Evolutionary conservation across 2,113 vertebrate species (phyloP), one percentile per base, ranked within the genome.

Genomic region (Elachura formosa): DNA sequence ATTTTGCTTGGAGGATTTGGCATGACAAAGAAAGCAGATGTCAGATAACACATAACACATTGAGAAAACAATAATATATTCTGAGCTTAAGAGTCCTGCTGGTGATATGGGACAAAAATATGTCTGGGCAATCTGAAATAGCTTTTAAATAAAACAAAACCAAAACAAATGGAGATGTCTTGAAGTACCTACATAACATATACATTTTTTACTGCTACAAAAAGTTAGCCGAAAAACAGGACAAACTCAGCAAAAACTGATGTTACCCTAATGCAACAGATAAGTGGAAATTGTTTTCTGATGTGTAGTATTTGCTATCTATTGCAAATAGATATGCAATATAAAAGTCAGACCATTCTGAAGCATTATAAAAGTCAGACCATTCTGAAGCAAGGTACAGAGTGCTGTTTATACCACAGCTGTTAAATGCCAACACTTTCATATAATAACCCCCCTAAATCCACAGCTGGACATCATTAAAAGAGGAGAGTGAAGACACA

Each of bases 1-100:
- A 95, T 86, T 94, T 72, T 93, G 94, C 94, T 96, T 80, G 72
- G 64, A 94, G 95, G 87, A 87, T 95, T 95, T 97, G 91, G 96
- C 91, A 93, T 95, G 94, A 95, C 89, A 94, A 91, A 90, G 87
- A 91, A 91, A 96, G 79, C 95, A 96, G 94, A 97, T 97, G 96
- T 96, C 87, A 91, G 85, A 93, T 93, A 93, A 96, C 79, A 88
- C 68, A 96, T 71, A 97, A 93, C 78, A 68, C 93, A 97, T 94
- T 85, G 93, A 90, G 79, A 90, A 96, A 94, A 93, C 82, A 81
- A 94, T 93, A 96, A 92, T 84, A 88, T 94, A 92, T 94, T 94
- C 94, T 80, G 63, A 96, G 67, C 59, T 91, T 96, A 72, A 96
- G 92, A 95, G 93, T 94, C 85, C 85, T 90, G 82, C 82, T 96